These are phyloP conservation scores for Calameuta idolon DNA, from an alignment of 2,888 invertebrate species.

Conservation along the genomic window DNA sequence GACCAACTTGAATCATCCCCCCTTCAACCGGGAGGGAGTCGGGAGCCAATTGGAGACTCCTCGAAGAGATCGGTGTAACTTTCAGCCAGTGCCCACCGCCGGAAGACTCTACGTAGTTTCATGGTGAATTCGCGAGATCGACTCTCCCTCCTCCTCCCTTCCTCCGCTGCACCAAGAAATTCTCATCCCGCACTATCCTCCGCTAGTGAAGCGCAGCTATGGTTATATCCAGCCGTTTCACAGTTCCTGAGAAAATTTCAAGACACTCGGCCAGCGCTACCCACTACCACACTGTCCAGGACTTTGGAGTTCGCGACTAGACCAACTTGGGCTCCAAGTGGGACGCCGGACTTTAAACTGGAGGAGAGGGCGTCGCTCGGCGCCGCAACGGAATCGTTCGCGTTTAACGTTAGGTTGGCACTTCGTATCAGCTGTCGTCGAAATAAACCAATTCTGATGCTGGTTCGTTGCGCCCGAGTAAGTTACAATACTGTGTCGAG, in stretches of 20 bases:
- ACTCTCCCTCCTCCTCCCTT: not conserved
- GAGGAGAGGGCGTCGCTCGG: not conserved
- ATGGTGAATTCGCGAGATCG: not conserved
- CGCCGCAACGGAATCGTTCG: not conserved
- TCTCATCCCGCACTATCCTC: not conserved
- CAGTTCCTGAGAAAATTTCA: not conserved
- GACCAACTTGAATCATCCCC: not conserved
- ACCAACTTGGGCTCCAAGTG: not conserved
- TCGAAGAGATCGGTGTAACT: not conserved
- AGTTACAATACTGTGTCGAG: slow-evolving; percentile 23
- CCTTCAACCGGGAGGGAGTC: not conserved
- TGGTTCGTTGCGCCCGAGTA: slow-evolving; percentile 20
- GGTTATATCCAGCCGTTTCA: not conserved
- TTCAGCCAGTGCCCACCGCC: not conserved
- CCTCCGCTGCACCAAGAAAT: not conserved
- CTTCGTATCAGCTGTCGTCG: slow-evolving; percentile 31
- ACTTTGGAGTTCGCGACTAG: not conserved
- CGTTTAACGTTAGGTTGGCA: not conserved
- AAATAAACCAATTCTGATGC: slow-evolving; percentile 36
- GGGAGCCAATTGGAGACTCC: slow-evolving; percentile 1
- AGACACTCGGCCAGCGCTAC: not conserved
- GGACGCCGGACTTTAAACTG: not conserved
- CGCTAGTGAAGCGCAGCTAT: not conserved
- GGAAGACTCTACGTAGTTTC: not conserved
- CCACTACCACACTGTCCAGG: not conserved